These are phyloP conservation scores for Drosophila ogumai DNA, from an alignment of 1,140 invertebrate species.

Conservation along the genomic window DNA sequence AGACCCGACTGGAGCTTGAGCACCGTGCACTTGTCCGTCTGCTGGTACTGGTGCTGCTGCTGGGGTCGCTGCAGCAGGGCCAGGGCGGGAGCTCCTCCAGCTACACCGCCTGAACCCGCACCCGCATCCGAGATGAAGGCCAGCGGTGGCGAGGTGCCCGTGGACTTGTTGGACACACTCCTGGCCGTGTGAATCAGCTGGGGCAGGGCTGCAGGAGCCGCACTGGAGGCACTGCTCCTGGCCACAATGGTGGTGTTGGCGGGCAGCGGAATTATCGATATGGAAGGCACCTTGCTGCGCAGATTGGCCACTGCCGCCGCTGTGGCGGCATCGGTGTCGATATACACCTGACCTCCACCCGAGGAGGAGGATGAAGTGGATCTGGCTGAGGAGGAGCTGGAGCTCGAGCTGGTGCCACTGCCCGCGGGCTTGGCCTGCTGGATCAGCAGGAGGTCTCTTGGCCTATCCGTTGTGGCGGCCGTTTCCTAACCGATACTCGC, in stretches of 20 bases:
- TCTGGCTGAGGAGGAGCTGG: conserved; percentile 7
- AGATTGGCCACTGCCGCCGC: conserved; percentile 73
- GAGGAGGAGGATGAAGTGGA: not conserved
- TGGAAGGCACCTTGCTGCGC: conserved; percentile 80
- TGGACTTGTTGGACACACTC: conserved; percentile 79
- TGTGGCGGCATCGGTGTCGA: conserved; percentile 73
- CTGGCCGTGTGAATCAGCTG: conserved; percentile 20
- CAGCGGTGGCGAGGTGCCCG: conserved; percentile 75
- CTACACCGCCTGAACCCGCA: not conserved
- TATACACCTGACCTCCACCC: conserved; percentile 16
- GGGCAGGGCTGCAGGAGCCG: conserved; percentile 18
- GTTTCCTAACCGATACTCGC: conserved; percentile 33
- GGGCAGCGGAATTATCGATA: conserved; percentile 82
- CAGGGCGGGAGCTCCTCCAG: conserved; percentile 3
- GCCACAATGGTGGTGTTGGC: conserved; percentile 69
- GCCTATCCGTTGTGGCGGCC: conserved; percentile 78
- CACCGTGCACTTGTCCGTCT: conserved; percentile 82
- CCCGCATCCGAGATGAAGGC: conserved; percentile 57
- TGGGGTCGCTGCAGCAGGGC: conserved; percentile 54
- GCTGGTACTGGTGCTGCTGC: conserved; percentile 80
- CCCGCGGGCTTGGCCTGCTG: conserved; percentile 66
- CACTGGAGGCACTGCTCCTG: not conserved
- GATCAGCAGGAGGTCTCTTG: conserved; percentile 80
- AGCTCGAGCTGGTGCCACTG: conserved; percentile 41
- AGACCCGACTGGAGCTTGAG: conserved; percentile 58